phyloP scores from a whole-genome alignment of 2,888 invertebrate genomes.

The Blomia tropicalis region DNA sequence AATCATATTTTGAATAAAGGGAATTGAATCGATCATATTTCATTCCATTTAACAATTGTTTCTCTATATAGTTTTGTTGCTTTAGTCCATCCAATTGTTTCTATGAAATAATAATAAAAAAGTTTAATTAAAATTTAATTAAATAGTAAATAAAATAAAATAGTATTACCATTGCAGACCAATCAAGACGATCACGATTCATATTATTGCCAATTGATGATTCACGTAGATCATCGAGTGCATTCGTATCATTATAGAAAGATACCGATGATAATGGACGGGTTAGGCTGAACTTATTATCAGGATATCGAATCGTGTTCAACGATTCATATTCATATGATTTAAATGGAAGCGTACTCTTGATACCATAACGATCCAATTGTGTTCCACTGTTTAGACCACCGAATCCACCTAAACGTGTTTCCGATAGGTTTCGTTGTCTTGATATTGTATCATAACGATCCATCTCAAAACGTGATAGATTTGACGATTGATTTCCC shows the following conservation, averaged over 20 bases:
- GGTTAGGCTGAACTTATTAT: slow-evolving; percentile 6
- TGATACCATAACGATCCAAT: not conserved
- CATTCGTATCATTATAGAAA: not conserved
- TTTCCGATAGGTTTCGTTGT: slow-evolving; percentile 2
- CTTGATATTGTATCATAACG: not conserved
- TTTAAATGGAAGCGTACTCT: slow-evolving; percentile 23
- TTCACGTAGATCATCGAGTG: slow-evolving; percentile 16
- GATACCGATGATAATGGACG: slow-evolving; percentile 22
- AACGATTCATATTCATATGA: slow-evolving; percentile 28
- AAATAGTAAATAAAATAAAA: no score
- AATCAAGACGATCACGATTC: no score
- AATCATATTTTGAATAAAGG: slow-evolving; percentile 1
- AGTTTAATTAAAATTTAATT: not conserved
- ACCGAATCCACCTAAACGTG: not conserved
- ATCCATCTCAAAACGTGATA: not conserved
- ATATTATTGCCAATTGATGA: slow-evolving; percentile 22
- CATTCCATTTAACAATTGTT: not conserved
- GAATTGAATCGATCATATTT: slow-evolving; percentile 10
- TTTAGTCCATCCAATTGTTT: not conserved
- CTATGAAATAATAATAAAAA: not conserved
- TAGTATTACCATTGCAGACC: no score
- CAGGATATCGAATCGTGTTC: slow-evolving; percentile 16
- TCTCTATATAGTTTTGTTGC: not conserved
- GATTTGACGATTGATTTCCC: not conserved
- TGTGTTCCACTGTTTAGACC: not conserved